Conservation (phyloP, 1,140 invertebrate genomes). For the Venturia canescens region DNA sequence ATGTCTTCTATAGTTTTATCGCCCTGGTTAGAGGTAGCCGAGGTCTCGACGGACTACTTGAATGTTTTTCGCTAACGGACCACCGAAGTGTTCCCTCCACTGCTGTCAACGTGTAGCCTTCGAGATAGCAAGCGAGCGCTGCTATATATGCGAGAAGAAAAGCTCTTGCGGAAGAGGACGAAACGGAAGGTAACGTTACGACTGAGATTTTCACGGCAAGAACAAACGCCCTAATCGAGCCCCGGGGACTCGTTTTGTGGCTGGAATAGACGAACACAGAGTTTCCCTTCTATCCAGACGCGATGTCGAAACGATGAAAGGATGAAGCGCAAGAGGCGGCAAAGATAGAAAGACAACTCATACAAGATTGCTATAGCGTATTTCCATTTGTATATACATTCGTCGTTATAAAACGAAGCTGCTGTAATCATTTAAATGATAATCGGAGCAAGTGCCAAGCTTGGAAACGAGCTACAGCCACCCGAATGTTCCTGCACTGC, state of each 20-base stretch:
- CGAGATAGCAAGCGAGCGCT: neutral
- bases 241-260: constrained; percentile 64
- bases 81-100: constrained; percentile 30
- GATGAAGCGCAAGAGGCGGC: constrained; percentile 37
- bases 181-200: constrained; percentile 37
- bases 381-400: neutral
- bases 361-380: constrained; percentile 14
- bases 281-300: constrained; percentile 49
- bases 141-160: neutral
- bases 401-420: constrained; percentile 1
- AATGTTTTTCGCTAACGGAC: constrained; percentile 1
- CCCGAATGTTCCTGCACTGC: neutral
- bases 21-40: neutral
- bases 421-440: constrained; percentile 45
- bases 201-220: constrained; percentile 51
- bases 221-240: constrained; percentile 68
- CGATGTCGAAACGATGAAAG: constrained; percentile 53
- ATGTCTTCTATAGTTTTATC: constrained; percentile 24
- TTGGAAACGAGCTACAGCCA: neutral
- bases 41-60: constrained; percentile 42
- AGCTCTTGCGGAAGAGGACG: neutral
- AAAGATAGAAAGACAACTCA: constrained; percentile 37
- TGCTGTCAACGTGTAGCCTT: constrained; percentile 36
- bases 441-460: neutral
- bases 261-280: constrained; percentile 57